Percentiles rank a stretch among this genome's conserved stretches.
These are phyloP conservation scores for Orius laevigatus DNA, from an alignment of 1,140 invertebrate genomes.

Conservation along the genomic window DNA sequence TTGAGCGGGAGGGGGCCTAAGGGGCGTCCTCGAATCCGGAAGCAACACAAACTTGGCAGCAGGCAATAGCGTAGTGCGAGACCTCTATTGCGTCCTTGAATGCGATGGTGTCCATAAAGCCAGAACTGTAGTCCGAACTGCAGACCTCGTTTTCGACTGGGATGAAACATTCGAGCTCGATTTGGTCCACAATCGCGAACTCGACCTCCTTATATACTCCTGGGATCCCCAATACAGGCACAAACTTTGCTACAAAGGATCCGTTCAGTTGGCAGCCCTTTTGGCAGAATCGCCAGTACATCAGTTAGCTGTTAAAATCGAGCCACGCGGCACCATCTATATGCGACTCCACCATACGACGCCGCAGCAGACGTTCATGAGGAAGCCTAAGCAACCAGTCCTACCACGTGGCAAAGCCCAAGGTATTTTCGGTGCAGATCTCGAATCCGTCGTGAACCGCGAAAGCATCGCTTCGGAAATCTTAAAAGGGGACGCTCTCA, in stretches of 20 bases:
- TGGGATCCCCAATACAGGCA: slow-evolving; percentile 95
- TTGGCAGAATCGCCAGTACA: slow-evolving; percentile 63
- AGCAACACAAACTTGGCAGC: slow-evolving; percentile 18
- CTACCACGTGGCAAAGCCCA: slow-evolving; percentile 15
- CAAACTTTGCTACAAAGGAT: slow-evolving; percentile 77
- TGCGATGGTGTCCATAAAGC: slow-evolving; percentile 90
- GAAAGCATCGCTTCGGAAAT: slow-evolving; percentile 31
- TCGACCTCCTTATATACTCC: slow-evolving; percentile 92
- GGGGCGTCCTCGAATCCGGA: slow-evolving; percentile 46
- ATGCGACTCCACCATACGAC: slow-evolving; percentile 85
- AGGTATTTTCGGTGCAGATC: slow-evolving; percentile 70
- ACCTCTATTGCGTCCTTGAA: slow-evolving; percentile 88
- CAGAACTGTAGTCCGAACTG: slow-evolving; percentile 88
- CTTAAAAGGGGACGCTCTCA: slow-evolving; percentile 36
- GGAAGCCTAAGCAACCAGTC: slow-evolving; percentile 19
- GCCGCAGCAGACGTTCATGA: slow-evolving; percentile 62
- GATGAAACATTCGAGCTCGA: slow-evolving; percentile 97
- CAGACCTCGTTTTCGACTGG: slow-evolving; percentile 97
- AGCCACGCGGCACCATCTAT: slow-evolving; percentile 86
- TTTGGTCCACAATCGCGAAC: slow-evolving; percentile 78
- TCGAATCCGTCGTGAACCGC: slow-evolving; percentile 74
- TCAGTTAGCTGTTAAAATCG: slow-evolving; percentile 75
- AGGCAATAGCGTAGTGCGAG: slow-evolving; percentile 40
- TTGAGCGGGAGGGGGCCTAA: slow-evolving; percentile 74
- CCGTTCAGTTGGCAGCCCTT: slow-evolving; percentile 64